Base-by-base conservation (phyloP, 1,140 invertebrate species). In the Plectrocnemia conspersa region DNA sequence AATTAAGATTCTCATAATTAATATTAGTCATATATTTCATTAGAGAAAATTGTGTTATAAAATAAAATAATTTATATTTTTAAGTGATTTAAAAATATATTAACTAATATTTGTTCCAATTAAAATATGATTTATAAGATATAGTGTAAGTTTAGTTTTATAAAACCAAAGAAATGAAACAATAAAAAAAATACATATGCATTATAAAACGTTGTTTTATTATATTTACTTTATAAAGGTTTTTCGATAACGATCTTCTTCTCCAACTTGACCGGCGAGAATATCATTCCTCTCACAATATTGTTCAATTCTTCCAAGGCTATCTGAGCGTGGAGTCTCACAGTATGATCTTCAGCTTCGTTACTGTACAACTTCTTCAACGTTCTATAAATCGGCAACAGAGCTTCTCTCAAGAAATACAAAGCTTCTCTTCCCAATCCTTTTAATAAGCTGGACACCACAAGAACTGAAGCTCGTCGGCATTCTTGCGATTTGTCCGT, bases 261-360 rank as follows among this genome's bases (percentile, higher is more conserved):
- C 53, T 80, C 71, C 41, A 85, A 68, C 55, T 76, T 73, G 32
- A 79, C 65, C 59, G 44, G 44, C 1, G 77, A 72, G 55, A 82
- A 78, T 11, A 91, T 60, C 63, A 82, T 79, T 42, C 81, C 71
- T 58, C 75, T 78, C 19, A 85, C 81, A 38, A 85, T 83, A 32
- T 77, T 73, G 67, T 89, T 82, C 10, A 93, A 73, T 74, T 90
- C 85, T 68, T 88, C 83, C 2, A 91, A 64, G 1, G 88, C 85
- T 21, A 89, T 64, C 62, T 88, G 81, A 16, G 82, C 81, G 63
- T 92, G 88, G 16, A 88, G 69, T 64, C 78, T 75, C 10, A 89
- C 73, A 1, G 82, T 73, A 11, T 83, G 76, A 70, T 93, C 88
- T 40, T 79, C 75, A 60, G 85, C 62, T 22, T 67, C 78, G 44